These are phyloP conservation scores for Toxonevra muliebris DNA, from an alignment of 2,888 invertebrate species.

Conservation along the genomic window DNA sequence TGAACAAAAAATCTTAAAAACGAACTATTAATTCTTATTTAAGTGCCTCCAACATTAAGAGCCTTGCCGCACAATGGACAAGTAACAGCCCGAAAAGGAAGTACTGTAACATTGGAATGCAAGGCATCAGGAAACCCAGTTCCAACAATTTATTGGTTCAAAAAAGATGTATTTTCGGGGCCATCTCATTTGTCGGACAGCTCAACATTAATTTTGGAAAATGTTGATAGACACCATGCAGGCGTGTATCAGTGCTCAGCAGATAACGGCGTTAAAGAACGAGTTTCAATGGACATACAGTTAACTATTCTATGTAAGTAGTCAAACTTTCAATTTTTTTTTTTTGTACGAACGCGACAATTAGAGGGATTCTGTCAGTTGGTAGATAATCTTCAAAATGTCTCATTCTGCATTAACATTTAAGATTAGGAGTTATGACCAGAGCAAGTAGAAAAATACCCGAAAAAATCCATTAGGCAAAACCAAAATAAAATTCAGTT, in stretches of 20 bases:
- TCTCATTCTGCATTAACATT: too few relatives aligned
- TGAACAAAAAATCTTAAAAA: background rate
- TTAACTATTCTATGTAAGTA: slow-evolving; percentile 68
- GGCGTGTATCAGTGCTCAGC: slow-evolving; percentile 68
- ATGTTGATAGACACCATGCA: slow-evolving; percentile 68
- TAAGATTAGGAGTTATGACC: too few relatives aligned
- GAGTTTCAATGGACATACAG: slow-evolving; percentile 67
- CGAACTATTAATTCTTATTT: background rate
- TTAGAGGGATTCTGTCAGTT: too few relatives aligned
- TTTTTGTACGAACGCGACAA: too few relatives aligned
- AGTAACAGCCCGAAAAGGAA: slow-evolving; percentile 75
- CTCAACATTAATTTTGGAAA: slow-evolving; percentile 66
- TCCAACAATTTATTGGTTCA: slow-evolving; percentile 76
- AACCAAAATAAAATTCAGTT: too few relatives aligned
- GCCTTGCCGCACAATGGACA: slow-evolving; percentile 73
- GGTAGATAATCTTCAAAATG: too few relatives aligned
- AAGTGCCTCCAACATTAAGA: slow-evolving; percentile 75
- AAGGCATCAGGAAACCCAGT: slow-evolving; percentile 78
- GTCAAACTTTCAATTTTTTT: background rate
- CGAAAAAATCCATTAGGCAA: too few relatives aligned
- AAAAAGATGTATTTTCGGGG: slow-evolving; percentile 66
- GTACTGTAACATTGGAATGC: slow-evolving; percentile 75
- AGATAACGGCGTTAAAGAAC: slow-evolving; percentile 68
- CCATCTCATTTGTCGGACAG: slow-evolving; percentile 66
- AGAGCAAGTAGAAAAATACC: too few relatives aligned